These are phyloP conservation scores for Phycodurus eques DNA, from an alignment of 2,113 vertebrate species.

Conservation along the genomic window DNA sequence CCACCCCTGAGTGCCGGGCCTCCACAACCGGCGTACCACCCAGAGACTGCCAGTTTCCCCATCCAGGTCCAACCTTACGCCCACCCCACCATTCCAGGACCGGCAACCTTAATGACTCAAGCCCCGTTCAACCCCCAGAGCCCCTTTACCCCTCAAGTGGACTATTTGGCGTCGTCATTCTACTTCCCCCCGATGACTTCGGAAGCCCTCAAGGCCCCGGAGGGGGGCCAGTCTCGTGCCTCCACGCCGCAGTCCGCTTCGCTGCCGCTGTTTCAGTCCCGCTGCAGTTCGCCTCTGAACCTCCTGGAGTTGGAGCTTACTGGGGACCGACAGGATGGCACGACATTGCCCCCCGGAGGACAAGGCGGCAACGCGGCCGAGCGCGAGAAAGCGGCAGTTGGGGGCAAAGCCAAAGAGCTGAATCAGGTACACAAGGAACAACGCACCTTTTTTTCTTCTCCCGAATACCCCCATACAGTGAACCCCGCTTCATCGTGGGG, in stretches of 20 bases:
- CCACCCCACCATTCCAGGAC: slow-evolving; percentile 47
- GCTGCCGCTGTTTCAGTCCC: slow-evolving; percentile 84
- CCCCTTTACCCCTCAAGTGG: slow-evolving; percentile 28
- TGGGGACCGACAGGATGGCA: slow-evolving; percentile 63
- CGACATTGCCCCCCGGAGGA: slow-evolving; percentile 34
- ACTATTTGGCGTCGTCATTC: slow-evolving; percentile 61
- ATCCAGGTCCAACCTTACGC: slow-evolving; percentile 42
- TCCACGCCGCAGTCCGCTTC: slow-evolving; percentile 79
- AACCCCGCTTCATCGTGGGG: background rate
- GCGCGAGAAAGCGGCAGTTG: slow-evolving; percentile 58
- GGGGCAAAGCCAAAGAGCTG: slow-evolving; percentile 52
- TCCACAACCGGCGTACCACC: slow-evolving; percentile 65
- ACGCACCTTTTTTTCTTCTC: background rate
- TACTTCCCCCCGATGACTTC: slow-evolving; percentile 52
- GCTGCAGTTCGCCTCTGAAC: slow-evolving; percentile 91
- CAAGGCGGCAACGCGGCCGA: slow-evolving; percentile 40
- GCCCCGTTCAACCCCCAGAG: slow-evolving; percentile 49
- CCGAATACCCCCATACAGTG: background rate
- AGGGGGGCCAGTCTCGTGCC: slow-evolving; percentile 68
- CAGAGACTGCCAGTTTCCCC: slow-evolving; percentile 57
- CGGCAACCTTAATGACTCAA: slow-evolving; percentile 31
- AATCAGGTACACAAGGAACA: slow-evolving; percentile 61
- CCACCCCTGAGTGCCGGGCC: slow-evolving; percentile 62
- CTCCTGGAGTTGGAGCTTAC: slow-evolving; percentile 87
- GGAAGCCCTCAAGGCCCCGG: slow-evolving; percentile 60